Percentiles rank a stretch among this genome's conserved stretches.
Conservation (phyloP, 2,113 vertebrate species). For the rabbit (Oryctolagus cuniculus) region DNA sequence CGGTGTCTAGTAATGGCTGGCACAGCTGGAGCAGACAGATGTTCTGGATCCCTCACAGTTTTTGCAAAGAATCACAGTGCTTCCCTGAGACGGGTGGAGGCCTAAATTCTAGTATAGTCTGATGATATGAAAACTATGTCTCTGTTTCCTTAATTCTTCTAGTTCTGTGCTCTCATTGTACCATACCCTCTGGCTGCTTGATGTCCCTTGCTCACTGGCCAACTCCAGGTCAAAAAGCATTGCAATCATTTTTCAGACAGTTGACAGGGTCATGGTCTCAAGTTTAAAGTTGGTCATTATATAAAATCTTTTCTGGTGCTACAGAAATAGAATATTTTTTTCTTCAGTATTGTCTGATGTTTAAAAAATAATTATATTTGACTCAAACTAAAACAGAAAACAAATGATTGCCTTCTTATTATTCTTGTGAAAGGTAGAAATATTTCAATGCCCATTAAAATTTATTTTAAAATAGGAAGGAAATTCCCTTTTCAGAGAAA, state of each 20-base stretch:
- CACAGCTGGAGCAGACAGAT: background rate
- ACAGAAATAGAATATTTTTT: background rate
- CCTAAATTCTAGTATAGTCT: background rate
- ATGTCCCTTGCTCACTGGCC: no score
- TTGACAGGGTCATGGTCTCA: background rate
- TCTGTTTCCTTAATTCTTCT: background rate
- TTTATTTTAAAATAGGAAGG: slow-evolving; percentile 33
- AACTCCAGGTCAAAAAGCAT: background rate
- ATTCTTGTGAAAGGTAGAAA: background rate
- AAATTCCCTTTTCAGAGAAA: background rate
- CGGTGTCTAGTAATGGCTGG: background rate
- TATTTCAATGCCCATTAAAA: slow-evolving; percentile 21
- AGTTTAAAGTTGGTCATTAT: background rate
- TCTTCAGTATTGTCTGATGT: background rate
- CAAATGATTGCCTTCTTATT: background rate
- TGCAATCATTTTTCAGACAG: background rate
- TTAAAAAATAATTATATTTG: background rate
- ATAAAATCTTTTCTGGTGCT: background rate
- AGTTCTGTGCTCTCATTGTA: background rate
- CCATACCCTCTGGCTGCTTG: background rate
- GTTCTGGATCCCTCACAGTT: background rate
- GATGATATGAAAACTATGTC: background rate
- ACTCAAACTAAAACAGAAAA: slow-evolving; percentile 10
- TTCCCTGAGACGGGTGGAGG: background rate
- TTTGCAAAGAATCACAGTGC: background rate